Conservation (phyloP, 2,113 vertebrate species). For the Gallinago jamesoni region DNA sequence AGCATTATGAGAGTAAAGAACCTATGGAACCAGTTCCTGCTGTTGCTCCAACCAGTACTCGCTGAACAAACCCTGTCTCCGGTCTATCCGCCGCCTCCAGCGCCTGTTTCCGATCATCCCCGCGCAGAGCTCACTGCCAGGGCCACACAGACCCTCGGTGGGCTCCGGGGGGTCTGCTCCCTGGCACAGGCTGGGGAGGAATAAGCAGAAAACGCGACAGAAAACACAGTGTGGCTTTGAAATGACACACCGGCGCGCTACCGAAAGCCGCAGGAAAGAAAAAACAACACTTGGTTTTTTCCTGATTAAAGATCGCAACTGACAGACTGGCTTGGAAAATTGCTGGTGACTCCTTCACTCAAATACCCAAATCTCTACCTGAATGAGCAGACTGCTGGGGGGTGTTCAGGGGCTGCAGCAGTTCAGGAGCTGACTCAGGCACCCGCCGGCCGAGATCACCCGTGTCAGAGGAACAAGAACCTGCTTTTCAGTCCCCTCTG, state of each 20-base stretch:
- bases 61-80: rapidly evolving
- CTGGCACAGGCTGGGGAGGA: not conserved
- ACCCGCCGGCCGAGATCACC: not conserved
- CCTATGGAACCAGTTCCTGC: too few relatives aligned
- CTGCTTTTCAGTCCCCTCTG: not conserved
- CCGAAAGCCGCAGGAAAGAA: not conserved
- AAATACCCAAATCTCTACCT: not conserved
- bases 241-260: not conserved
- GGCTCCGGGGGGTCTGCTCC: not conserved
- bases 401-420: not conserved
- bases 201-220: not conserved
- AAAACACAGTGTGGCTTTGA: not conserved
- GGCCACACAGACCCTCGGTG: not conserved
- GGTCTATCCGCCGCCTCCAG: not conserved
- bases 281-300: not conserved
- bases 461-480: not conserved
- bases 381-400: not conserved
- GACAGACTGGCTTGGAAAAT: not conserved
- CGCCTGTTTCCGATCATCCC: not conserved
- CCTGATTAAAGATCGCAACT: not conserved
- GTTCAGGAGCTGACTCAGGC: not conserved
- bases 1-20: not conserved
- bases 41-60: not conserved
- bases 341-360: not conserved
- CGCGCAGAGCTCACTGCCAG: not conserved